These are phyloP conservation scores for Drosophila subpulchrella DNA, from an alignment of 1,140 invertebrate genomes.

Conservation along the genomic window DNA sequence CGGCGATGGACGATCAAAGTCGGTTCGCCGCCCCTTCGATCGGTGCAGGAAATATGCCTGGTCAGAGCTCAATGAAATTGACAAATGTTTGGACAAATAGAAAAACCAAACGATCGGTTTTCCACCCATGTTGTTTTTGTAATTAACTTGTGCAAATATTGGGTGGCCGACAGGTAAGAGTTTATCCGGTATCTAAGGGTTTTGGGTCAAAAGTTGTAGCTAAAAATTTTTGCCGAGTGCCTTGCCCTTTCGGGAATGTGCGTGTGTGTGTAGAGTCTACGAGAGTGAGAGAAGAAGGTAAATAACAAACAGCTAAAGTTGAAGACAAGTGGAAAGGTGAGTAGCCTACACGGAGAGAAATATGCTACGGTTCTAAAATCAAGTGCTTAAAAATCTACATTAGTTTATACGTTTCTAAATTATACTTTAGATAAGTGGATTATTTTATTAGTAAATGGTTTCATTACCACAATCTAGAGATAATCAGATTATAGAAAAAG, in stretches of 20 bases:
- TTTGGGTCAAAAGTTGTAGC: slow-evolving; percentile 72
- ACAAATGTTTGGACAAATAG: slow-evolving; percentile 82
- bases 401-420: no score
- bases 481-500: no score
- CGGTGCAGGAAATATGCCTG: slow-evolving; percentile 65
- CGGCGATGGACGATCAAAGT: slow-evolving; percentile 63
- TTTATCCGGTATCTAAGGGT: slow-evolving; percentile 38
- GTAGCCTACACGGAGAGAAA: slow-evolving; percentile 15
- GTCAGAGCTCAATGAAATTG: slow-evolving; percentile 81
- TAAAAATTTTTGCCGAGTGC: slow-evolving; percentile 62
- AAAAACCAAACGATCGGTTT: slow-evolving; percentile 65
- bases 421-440: no score
- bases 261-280: slow-evolving; percentile 48
- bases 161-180: slow-evolving; percentile 25
- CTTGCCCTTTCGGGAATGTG: slow-evolving; percentile 78
- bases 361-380: not conserved
- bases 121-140: slow-evolving; percentile 67
- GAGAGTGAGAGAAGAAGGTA: slow-evolving; percentile 46
- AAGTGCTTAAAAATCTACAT: not conserved
- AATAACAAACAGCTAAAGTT: slow-evolving; percentile 69
- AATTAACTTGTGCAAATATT: slow-evolving; percentile 78
- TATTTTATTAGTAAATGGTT: no score
- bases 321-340: slow-evolving; percentile 76
- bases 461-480: no score
- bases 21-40: slow-evolving; percentile 49